phyloP scores from a whole-genome alignment of 2,888 invertebrate genomes.

The Plagodis dolabraria region DNA sequence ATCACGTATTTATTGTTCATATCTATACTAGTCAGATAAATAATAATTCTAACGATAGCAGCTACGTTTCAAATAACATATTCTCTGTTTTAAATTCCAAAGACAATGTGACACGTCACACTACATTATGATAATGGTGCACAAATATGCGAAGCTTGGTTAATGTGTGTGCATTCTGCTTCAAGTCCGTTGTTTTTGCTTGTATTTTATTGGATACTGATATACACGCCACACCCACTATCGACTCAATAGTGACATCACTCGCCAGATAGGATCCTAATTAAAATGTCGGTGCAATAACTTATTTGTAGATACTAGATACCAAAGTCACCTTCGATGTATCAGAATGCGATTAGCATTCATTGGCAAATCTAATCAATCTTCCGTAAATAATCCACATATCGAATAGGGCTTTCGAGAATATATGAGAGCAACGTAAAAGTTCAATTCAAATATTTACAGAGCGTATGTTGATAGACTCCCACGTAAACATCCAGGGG shows the following conservation, averaged over 20 bases:
- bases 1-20: no score
- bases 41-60: neutral
- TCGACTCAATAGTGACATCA: slow-evolving; percentile 46
- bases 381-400: neutral
- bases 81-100: slow-evolving; percentile 6
- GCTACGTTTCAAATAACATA: neutral
- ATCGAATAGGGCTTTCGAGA: slow-evolving; percentile 10
- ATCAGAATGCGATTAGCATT: neutral
- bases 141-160: slow-evolving; percentile 22
- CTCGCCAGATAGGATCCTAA: slow-evolving; percentile 27
- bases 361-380: slow-evolving; percentile 1
- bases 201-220: slow-evolving; percentile 31
- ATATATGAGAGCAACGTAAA: slow-evolving; percentile 14
- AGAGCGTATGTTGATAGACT: slow-evolving; percentile 11
- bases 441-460: slow-evolving; percentile 21
- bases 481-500: slow-evolving; percentile 20
- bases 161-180: slow-evolving; percentile 26
- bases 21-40: no score
- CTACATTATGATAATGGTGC: slow-evolving; percentile 14
- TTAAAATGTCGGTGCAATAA: slow-evolving; percentile 19
- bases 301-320: slow-evolving; percentile 3
- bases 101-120: slow-evolving; percentile 11
- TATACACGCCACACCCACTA: slow-evolving; percentile 38
- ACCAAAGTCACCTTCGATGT: slow-evolving; percentile 12
- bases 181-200: slow-evolving; percentile 28